A percentile compares a stretch with the other conserved stretches of the same genome.
Conservation (phyloP, 2,113 vertebrate species). For the cat (Felis catus) region DNA sequence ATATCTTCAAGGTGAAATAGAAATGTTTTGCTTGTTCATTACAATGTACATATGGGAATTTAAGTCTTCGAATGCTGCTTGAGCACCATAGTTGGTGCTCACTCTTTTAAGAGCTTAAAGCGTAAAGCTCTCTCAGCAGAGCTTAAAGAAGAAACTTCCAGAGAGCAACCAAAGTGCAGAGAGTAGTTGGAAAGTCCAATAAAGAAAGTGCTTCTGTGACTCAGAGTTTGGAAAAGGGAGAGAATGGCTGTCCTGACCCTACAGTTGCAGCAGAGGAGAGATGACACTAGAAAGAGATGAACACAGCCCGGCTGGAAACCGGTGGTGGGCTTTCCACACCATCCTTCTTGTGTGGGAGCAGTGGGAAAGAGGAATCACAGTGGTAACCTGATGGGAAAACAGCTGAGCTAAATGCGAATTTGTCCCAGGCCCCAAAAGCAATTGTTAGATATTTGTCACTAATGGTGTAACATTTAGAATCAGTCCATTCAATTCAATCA, state of each 20-base stretch:
- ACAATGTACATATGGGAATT: neutral
- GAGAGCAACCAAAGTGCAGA: neutral
- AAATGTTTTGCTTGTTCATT: constrained; percentile 22
- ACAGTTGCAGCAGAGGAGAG: neutral
- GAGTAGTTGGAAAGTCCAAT: neutral
- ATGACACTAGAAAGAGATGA: neutral
- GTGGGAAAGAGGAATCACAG: neutral
- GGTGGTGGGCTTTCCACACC: neutral
- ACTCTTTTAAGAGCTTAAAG: neutral
- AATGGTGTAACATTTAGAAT: constrained; percentile 47
- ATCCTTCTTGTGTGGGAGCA: neutral
- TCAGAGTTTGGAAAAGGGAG: neutral
- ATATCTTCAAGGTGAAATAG: constrained; percentile 6
- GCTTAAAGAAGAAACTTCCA: constrained; percentile 3
- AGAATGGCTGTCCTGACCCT: accelerated
- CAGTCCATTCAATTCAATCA: neutral
- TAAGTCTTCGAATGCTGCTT: neutral
- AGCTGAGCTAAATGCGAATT: neutral
- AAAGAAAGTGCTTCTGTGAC: neutral
- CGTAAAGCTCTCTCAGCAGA: neutral
- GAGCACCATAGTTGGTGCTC: neutral
- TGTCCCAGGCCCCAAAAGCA: neutral
- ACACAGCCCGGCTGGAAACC: neutral
- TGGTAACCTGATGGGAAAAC: neutral
- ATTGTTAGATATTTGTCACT: constrained; percentile 27